Evolutionary conservation across 2,113 vertebrate genomes (phyloP).

Genomic region (Solea senegalensis): DNA sequence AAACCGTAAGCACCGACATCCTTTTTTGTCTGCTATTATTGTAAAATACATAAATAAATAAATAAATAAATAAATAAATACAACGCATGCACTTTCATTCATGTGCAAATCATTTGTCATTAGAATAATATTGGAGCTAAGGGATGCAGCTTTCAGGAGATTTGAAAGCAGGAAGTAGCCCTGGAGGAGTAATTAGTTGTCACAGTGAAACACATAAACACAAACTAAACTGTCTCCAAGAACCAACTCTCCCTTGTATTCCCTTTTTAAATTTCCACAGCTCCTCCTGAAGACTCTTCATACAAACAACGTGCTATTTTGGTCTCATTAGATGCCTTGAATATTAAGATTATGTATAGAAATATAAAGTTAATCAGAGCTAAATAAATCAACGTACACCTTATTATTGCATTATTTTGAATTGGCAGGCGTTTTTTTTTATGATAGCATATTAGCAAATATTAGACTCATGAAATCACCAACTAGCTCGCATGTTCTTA

Average conservation of each 20-base stretch:
- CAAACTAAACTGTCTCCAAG: constrained; percentile 17
- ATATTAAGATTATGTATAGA: too few species aligned
- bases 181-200: constrained; percentile 24
- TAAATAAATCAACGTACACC: too few species aligned
- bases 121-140: constrained; percentile 2
- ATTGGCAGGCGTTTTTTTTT: not conserved
- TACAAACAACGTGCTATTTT: not conserved
- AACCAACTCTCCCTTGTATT: constrained; percentile 3
- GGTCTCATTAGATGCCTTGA: not conserved
- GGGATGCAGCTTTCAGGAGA: constrained; percentile 3
- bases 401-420: too few species aligned
- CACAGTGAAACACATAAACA: constrained; percentile 22
- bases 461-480: not conserved
- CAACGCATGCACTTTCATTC: not conserved
- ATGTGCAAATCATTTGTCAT: not conserved
- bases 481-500: not conserved
- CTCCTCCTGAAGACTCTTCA: not conserved
- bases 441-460: not conserved
- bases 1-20: too few species aligned
- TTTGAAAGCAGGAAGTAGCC: constrained; percentile 1
- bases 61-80: not conserved
- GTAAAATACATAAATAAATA: not conserved
- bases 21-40: too few species aligned
- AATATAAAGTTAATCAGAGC: too few species aligned
- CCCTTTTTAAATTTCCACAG: constrained; percentile 8